Evolutionary conservation across 2,888 invertebrate genomes (phyloP), one percentile per base, ranked within the genome.

Genomic region (Frankliniella intonsa): DNA sequence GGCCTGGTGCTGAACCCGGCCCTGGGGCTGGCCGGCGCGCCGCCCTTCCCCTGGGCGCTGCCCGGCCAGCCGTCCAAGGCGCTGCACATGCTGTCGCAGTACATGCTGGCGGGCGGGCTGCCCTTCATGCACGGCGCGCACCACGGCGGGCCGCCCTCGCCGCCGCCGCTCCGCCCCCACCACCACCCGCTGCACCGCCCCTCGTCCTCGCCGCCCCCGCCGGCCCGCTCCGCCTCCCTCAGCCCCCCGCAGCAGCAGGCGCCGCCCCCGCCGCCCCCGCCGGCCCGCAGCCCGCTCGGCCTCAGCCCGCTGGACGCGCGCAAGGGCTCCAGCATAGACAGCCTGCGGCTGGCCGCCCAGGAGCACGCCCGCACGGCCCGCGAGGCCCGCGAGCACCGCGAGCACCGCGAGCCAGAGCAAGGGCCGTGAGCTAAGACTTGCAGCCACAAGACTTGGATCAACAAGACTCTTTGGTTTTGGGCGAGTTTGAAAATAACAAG

Each of bases 51-150:
- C 9, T 76, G 69, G 69, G 22, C 69, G 22, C 69, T 76, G 25
- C 69, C 69, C 11, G 69, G 22, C 10, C 69, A n/a, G 69, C 69
- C 69, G 11, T 76, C 69, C 69, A 76, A 76, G 69, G 69, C 69
- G 69, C 69, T 76, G 69, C 69, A 76, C 69, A 76, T 76, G 69
- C 69, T 76, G 69, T 76, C 69, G 22, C 69, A 76, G 69, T 76
- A 76, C 69, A 76, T 76, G 69, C 69, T 76, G 69, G 25, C 69
- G 22, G 69, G 69, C 22, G 69, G 69, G 25, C 69, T 76, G 69
- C 69, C 69, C 25, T 76, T 76, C 69, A 22, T 76, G 69, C 69
- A 22, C 22, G 22, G 25, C 69, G 11, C 5, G 22, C 22, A 5
- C 69, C 69, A 76, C 69, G 38, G 38, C 62, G 62, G 62, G 14